Base-by-base conservation (phyloP, 2,888 invertebrate genomes). In the Cyrtodaria siliqua region DNA sequence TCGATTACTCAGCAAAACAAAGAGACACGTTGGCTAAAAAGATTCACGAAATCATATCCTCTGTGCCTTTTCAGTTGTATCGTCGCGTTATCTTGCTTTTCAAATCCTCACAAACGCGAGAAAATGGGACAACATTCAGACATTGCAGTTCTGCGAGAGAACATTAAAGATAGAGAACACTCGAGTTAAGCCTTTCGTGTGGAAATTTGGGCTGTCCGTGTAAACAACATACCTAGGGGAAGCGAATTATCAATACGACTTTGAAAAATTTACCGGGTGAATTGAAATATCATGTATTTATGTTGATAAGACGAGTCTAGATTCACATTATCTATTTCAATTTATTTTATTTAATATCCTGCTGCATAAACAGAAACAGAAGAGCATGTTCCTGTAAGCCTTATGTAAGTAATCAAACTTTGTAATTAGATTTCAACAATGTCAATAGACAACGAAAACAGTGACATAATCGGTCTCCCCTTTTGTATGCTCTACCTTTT, bases 171-270 rank as follows among this genome's bases (percentile, higher is more conserved):
- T 76, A 72, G 52, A 38, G 49, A 33, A 27, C 62, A 74, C 80
- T 81, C 59, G 33, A 53, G 38, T n/a, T 74, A 81, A 81, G 69
- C 74, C 74, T 61, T 50, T 74, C 72, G 80, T 71, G 80, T 77
- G 67, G 77, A 77, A 77, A 59, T 71, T 57, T 63, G 60, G 61
- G 56, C 64, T 44, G 49, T 53, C 24, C 69, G 76, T 71, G 80
- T 81, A 81, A 77, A 77, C 80, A 81, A 63, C 77, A 77, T 81
- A 81, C 77, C 80, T 70, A 27, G 27, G 77, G 64, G 63, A 42
- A 59, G 53, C 62, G 68, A 71, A 56, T 74, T 57, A 64, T 64
- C 61, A 44, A 26, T 53, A 50, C 60, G 42, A 33, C 29, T 55
- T 56, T 53, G 42, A 18, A 29, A 40, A 63, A 67, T 73, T 63